These are phyloP conservation scores for Tuberolachnus salignus DNA, from an alignment of 2,888 invertebrate genomes.

Conservation along the genomic window DNA sequence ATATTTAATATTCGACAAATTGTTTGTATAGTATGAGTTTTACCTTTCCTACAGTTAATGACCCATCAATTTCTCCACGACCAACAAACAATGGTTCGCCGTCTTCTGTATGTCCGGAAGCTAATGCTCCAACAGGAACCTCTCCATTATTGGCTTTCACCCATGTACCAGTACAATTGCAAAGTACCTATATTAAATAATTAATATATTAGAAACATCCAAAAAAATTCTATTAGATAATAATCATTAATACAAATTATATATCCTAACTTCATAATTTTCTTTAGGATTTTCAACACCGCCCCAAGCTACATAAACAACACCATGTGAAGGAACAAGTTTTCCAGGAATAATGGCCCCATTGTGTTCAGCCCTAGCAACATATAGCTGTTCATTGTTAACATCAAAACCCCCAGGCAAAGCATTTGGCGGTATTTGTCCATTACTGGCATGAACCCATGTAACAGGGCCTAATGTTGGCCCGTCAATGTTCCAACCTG, in stretches of 20 bases:
- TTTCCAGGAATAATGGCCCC: constrained; percentile 82
- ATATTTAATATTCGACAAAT: neutral
- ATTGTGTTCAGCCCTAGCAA: constrained; percentile 74
- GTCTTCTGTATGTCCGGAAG: constrained; percentile 61
- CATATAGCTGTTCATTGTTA: constrained; percentile 69
- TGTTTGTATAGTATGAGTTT: neutral
- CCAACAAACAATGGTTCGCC: constrained; percentile 64
- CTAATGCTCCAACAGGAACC: constrained; percentile 62
- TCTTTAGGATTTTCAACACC: constrained; percentile 72
- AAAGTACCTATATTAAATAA: constrained; percentile 64
- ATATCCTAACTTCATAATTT: constrained; percentile 70
- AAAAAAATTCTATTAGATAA: neutral
- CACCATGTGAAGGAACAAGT: constrained; percentile 73
- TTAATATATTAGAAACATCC: neutral
- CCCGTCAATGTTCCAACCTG: constrained; percentile 59
- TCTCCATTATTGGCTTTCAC: constrained; percentile 68
- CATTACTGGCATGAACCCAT: constrained; percentile 74
- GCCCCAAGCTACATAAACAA: constrained; percentile 78
- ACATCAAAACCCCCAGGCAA: constrained; percentile 72
- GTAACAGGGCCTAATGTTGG: constrained; percentile 62
- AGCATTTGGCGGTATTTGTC: constrained; percentile 76
- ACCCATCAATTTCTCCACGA: constrained; percentile 61
- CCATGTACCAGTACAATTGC: constrained; percentile 64
- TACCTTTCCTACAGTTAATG: constrained; percentile 62
- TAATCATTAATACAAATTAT: neutral